These are phyloP conservation scores for Nomada fabriciana DNA, from an alignment of 2,888 invertebrate species.

Conservation along the genomic window DNA sequence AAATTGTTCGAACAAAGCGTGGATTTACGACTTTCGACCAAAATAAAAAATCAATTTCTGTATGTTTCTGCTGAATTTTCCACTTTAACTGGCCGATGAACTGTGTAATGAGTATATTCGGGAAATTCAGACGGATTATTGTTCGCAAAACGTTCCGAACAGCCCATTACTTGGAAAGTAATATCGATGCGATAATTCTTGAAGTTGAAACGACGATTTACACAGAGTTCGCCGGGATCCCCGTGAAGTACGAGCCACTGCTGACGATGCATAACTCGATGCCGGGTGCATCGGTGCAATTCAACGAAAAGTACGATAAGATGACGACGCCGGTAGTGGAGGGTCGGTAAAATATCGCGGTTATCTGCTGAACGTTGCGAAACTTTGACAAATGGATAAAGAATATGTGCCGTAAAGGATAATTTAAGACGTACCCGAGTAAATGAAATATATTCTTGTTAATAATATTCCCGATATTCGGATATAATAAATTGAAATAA, in stretches of 20 bases:
- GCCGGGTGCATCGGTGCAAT: conserved; percentile 56
- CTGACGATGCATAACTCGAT: conserved; percentile 57
- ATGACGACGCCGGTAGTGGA: conserved; percentile 37
- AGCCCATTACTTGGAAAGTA: neutral
- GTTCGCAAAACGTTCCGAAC: too few species aligned
- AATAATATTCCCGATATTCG: neutral
- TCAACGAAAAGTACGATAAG: conserved; percentile 52
- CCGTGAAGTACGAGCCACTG: conserved; percentile 28
- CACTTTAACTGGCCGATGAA: too few species aligned
- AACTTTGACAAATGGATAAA: conserved; percentile 58
- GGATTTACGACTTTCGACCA: too few species aligned
- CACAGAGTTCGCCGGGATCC: conserved; percentile 26
- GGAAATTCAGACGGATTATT: too few species aligned
- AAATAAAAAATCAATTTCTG: too few species aligned
- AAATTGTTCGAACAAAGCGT: too few species aligned
- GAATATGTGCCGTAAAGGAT: conserved; percentile 41
- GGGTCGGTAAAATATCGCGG: conserved; percentile 49
- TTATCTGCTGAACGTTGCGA: conserved; percentile 58
- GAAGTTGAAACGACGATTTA: conserved; percentile 38
- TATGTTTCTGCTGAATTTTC: too few species aligned
- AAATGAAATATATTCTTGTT: too few species aligned
- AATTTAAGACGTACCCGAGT: neutral
- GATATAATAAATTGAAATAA: neutral
- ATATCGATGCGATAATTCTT: conserved; percentile 41
- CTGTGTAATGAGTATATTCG: too few species aligned